Evolutionary conservation across 1,140 invertebrate genomes (phyloP).

Genomic region (Delia radicum): DNA sequence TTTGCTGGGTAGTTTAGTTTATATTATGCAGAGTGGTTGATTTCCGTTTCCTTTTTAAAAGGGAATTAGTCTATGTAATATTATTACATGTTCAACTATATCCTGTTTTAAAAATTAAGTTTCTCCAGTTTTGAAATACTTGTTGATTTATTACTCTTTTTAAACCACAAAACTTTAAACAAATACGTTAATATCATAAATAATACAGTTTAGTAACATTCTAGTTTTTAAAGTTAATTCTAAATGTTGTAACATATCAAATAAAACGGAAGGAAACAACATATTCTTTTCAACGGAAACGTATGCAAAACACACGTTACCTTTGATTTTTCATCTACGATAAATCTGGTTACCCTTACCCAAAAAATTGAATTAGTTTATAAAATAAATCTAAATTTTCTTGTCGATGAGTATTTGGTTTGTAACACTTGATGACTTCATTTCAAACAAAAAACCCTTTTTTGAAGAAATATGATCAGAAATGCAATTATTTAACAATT

Average conservation of each 20-base stretch:
- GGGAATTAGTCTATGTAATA: background rate
- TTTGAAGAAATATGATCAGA: constrained; percentile 1
- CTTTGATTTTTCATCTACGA: background rate
- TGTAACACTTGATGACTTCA: background rate
- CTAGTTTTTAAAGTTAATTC: too few relatives aligned
- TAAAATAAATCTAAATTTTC: background rate
- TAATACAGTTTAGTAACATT: background rate
- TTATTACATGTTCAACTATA: too few relatives aligned
- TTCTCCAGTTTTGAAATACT: background rate
- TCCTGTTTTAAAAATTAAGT: too few relatives aligned
- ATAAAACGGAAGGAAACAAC: background rate
- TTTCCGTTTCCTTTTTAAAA: constrained; percentile 1
- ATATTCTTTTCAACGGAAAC: background rate
- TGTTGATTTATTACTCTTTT: constrained; percentile 4
- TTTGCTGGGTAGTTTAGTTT: background rate
- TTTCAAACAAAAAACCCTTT: constrained; percentile 2
- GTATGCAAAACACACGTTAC: constrained; percentile 21
- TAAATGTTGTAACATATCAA: too few relatives aligned
- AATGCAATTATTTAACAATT: constrained; percentile 18
- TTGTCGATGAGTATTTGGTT: background rate
- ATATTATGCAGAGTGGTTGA: background rate
- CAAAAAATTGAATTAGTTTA: too few relatives aligned
- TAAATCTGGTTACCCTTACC: background rate
- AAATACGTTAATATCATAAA: background rate
- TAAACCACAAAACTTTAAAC: background rate